These are phyloP conservation scores for Antheraea assamensis DNA, from an alignment of 2,888 invertebrate genomes.

Conservation along the genomic window DNA sequence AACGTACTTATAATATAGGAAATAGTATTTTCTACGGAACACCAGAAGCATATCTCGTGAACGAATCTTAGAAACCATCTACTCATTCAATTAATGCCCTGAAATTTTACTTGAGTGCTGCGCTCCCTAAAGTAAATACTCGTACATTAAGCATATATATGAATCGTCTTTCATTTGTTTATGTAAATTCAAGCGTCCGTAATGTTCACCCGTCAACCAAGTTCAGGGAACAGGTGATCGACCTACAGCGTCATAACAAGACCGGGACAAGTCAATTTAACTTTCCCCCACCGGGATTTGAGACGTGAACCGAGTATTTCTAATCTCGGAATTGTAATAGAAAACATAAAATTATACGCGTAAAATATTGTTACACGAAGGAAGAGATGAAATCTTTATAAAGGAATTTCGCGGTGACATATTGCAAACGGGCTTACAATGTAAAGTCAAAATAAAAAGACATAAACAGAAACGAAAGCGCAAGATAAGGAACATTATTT, in stretches of 20 bases:
- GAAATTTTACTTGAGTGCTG: neutral
- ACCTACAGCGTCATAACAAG: conserved; percentile 21
- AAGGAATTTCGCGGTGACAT: conserved; percentile 50
- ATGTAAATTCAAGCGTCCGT: conserved; percentile 21
- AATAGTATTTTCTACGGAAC: no score
- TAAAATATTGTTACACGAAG: conserved; percentile 40
- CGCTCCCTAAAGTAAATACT: conserved; percentile 7
- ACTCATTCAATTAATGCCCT: neutral
- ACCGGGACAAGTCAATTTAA: conserved; percentile 27
- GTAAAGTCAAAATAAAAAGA: conserved; percentile 50
- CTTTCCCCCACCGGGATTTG: conserved; percentile 23
- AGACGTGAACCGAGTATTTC: conserved; percentile 11
- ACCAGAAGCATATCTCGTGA: no score
- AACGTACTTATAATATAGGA: neutral
- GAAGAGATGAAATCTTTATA: conserved; percentile 40
- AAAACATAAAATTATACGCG: conserved; percentile 47
- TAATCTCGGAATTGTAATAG: conserved; percentile 29
- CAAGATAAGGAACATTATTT: conserved; percentile 52
- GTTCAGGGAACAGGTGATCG: conserved; percentile 22
- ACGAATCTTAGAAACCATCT: no score
- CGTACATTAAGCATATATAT: conserved; percentile 10
- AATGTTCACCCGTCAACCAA: conserved; percentile 19
- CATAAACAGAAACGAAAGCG: conserved; percentile 44
- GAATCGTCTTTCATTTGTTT: conserved; percentile 17
- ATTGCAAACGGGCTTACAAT: conserved; percentile 45